Base-by-base conservation (phyloP, 2,888 invertebrate species). In the Shargacucullia verbasci region DNA sequence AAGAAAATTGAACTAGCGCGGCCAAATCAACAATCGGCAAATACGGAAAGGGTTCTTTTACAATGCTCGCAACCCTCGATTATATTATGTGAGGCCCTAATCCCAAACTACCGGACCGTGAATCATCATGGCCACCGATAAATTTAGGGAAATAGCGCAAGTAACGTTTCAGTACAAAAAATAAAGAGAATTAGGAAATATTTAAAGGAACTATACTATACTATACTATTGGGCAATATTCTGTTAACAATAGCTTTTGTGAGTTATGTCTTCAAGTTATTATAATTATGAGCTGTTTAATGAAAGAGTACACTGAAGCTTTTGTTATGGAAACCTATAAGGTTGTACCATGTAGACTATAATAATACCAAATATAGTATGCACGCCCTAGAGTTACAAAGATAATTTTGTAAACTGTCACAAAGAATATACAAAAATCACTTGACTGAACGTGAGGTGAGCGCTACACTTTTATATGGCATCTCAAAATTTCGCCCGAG, bases 121-220 rank as follows among this genome's bases (percentile, higher is more conserved):
- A 71, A 68, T 59, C 61, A 67, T 71, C 64, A 67, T 40, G 60
- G 59, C 31, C 55, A 38, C 38, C 50, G 45, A 63, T 71, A 65
- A 70, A 71, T 74, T 67, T 63, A 61, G 49, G 52, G 43, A 61
- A 74, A 63, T 61, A 35, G 44, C 48, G 43, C 48, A 41, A 52
- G 56, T 61, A 67, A 59, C 58, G 37, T 58, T 45, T 33, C 15
- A 12, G 27, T 31, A 57, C 35, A 52, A 38, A 68, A 38, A 68
- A 59, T 49, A 20, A 55, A 52, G 41, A 37, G 38, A 56, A 66
- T 62, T 66, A 65, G 33, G 47, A 41, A 73, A 55, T 50, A 55
- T 65, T 59, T 50, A 59, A 59, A 58, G 52, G 39, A 58, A 47
- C 53, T 58, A 41, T 41, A 48, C 37, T n/a, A 29, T 38, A 31